phyloP scores from a whole-genome alignment of 2,888 invertebrate species.

The Strigamia crassipes region DNA sequence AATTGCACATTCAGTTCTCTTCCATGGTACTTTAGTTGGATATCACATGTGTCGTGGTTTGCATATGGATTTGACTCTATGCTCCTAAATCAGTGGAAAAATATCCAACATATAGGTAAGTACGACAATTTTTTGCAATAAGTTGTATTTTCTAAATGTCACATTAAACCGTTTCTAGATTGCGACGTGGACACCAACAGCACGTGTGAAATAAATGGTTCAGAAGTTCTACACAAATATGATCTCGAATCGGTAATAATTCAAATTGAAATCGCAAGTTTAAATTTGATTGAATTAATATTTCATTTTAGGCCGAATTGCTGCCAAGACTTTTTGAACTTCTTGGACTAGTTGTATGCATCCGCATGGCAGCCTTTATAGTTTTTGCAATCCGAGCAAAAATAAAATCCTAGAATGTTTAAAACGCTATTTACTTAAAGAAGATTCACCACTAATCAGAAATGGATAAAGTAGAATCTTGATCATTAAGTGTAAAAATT shows the following conservation, averaged over 20 bases:
- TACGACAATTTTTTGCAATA: neutral
- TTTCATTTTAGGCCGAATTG: neutral
- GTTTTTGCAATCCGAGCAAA: neutral
- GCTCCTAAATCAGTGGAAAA: slow-evolving; percentile 58
- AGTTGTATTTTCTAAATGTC: too few species aligned
- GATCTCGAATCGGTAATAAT: neutral
- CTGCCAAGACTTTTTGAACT: neutral
- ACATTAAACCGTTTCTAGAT: neutral
- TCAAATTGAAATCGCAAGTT: neutral
- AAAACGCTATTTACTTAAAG: too few species aligned
- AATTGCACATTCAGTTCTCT: slow-evolving; percentile 52
- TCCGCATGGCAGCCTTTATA: neutral
- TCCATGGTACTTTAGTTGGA: slow-evolving; percentile 54
- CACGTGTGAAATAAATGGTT: neutral
- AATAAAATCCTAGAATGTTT: neutral
- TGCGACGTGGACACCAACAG: neutral
- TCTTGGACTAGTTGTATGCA: neutral
- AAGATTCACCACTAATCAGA: too few species aligned
- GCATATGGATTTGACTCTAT: slow-evolving; percentile 58
- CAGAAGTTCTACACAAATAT: neutral
- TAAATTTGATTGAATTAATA: neutral
- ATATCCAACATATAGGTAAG: slow-evolving; percentile 54
- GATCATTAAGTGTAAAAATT: too few species aligned
- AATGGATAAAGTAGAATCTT: too few species aligned
- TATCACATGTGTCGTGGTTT: slow-evolving; percentile 59